Evolutionary conservation across 1,140 invertebrate species (phyloP).

Genomic region (Pomacea maculata): DNA sequence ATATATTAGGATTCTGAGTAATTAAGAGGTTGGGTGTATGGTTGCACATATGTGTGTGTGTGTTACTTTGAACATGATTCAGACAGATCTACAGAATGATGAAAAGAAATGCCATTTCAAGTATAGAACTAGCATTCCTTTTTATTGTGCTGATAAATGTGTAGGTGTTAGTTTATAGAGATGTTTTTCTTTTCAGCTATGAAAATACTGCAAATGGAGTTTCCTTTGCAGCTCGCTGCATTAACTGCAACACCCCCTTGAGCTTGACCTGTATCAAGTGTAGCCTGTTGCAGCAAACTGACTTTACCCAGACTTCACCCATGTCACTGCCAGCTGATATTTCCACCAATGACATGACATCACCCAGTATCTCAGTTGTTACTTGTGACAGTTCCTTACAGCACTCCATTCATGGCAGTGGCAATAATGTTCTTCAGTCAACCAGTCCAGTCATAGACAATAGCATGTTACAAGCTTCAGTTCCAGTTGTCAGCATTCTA

Average conservation of each 20-base stretch:
- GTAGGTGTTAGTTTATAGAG: not conserved
- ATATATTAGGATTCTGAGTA: not conserved
- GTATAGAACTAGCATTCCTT: not conserved
- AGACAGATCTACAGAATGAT: too few species aligned
- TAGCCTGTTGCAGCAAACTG: not conserved
- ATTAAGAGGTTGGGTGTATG: not conserved
- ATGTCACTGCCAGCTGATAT: not conserved
- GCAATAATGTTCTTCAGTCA: not conserved
- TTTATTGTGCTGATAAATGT: not conserved
- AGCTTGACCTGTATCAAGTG: conserved; percentile 17
- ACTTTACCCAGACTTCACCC: not conserved
- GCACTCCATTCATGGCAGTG: not conserved
- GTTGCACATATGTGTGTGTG: not conserved
- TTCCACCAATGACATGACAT: not conserved
- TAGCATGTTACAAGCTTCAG: too few species aligned
- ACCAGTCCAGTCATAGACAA: too few species aligned
- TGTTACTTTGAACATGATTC: not conserved
- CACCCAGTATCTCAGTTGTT: not conserved
- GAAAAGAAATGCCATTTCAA: not conserved
- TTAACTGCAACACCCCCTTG: conserved; percentile 5
- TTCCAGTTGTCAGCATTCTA: too few species aligned
- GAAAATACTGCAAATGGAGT: not conserved
- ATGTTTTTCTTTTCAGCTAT: conserved; percentile 9
- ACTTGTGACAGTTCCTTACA: not conserved
- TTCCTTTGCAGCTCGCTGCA: conserved; percentile 3